Conservation (phyloP, 2,888 invertebrate genomes). For the Sepioteuthis lessoniana region DNA sequence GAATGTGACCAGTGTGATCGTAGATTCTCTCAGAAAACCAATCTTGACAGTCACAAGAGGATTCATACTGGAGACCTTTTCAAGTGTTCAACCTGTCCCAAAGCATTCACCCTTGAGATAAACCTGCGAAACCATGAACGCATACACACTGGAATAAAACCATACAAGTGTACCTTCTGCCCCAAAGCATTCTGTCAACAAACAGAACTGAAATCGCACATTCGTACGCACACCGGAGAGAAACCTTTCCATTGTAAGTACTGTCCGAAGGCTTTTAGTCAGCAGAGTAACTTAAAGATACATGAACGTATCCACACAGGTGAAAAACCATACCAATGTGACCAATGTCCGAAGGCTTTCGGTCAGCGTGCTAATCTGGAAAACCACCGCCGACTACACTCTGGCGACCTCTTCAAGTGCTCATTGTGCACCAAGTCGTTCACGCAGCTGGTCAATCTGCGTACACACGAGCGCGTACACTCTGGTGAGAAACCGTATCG, state of each 20-base stretch:
- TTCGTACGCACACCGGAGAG: constrained; percentile 42
- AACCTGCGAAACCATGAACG: constrained; percentile 24
- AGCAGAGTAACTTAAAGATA: not conserved
- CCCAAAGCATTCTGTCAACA: constrained; percentile 41
- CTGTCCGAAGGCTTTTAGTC: constrained; percentile 43
- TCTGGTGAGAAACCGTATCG: constrained; percentile 46
- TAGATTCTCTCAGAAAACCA: constrained; percentile 24
- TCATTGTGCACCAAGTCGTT: constrained; percentile 43
- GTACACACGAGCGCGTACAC: constrained; percentile 44
- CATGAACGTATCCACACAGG: constrained; percentile 42
- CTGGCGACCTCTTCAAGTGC: constrained; percentile 47
- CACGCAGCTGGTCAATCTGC: constrained; percentile 23
- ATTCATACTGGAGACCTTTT: not conserved
- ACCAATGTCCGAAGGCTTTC: constrained; percentile 41
- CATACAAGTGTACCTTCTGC: constrained; percentile 48
- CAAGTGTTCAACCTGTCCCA: constrained; percentile 44
- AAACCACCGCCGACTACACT: constrained; percentile 39
- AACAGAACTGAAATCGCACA: constrained; percentile 3
- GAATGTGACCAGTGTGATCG: constrained; percentile 43
- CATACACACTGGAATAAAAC: constrained; percentile 47
- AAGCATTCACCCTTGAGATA: constrained; percentile 35
- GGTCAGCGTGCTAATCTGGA: constrained; percentile 15
- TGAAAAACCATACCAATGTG: constrained; percentile 43
- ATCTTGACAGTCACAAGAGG: constrained; percentile 35
- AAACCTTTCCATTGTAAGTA: constrained; percentile 46